Percentiles rank a stretch among this genome's conserved stretches.
Evolutionary conservation across 2,113 vertebrate genomes (phyloP).

Genomic region (Notarius lentiginosus): DNA sequence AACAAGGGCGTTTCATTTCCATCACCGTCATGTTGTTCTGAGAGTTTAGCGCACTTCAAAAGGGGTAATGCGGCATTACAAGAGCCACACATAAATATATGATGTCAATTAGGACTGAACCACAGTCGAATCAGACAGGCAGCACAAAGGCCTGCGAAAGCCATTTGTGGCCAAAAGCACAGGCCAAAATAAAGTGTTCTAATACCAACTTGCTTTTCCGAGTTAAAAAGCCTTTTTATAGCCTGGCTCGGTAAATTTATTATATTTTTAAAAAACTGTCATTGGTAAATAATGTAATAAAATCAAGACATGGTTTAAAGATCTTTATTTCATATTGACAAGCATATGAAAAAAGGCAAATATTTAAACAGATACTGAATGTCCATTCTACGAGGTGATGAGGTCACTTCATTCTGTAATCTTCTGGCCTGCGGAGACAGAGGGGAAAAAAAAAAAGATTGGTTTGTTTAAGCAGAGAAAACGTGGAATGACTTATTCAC

Average conservation of each 20-base stretch:
- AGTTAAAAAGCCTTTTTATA: slow-evolving; percentile 8
- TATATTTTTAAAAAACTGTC: neutral
- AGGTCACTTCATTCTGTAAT: slow-evolving; percentile 74
- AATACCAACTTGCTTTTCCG: slow-evolving; percentile 32
- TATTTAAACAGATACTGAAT: neutral
- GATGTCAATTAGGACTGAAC: slow-evolving; percentile 52
- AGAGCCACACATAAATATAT: slow-evolving; percentile 42
- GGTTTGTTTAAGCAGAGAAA: slow-evolving; percentile 15
- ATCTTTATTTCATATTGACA: slow-evolving; percentile 34
- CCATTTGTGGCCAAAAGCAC: slow-evolving; percentile 47
- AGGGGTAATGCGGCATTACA: slow-evolving; percentile 33
- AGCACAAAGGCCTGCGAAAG: slow-evolving; percentile 50
- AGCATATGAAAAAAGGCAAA: slow-evolving; percentile 11
- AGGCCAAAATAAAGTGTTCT: slow-evolving; percentile 32
- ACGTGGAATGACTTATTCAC: slow-evolving; percentile 38
- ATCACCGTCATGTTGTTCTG: slow-evolving; percentile 19
- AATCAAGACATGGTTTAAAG: neutral
- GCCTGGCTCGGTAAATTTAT: slow-evolving; percentile 11
- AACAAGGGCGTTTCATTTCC: slow-evolving; percentile 36
- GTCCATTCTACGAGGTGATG: neutral
- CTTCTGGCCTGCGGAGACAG: slow-evolving; percentile 68
- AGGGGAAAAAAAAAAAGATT: slow-evolving; percentile 8
- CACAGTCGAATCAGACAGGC: slow-evolving; percentile 13
- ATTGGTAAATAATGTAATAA: neutral
- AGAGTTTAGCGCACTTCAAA: slow-evolving; percentile 46